These are phyloP conservation scores for Phalacrocorax pelagicus DNA, from an alignment of 2,113 vertebrate species.

Conservation along the genomic window DNA sequence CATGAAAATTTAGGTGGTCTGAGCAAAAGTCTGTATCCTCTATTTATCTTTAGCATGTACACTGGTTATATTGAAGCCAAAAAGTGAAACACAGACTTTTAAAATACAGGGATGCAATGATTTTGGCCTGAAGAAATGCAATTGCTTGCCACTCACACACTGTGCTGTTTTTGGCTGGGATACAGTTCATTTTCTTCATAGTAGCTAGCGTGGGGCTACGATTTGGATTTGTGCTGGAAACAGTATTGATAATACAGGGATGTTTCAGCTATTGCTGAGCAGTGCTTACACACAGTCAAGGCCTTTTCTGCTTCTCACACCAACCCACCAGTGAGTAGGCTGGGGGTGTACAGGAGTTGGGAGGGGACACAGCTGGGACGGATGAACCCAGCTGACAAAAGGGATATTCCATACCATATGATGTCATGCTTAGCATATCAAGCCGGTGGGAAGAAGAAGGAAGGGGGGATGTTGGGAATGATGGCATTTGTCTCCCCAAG, in stretches of 20 bases:
- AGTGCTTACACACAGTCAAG: too few species aligned
- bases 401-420: background rate
- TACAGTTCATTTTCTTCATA: too few species aligned
- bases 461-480: background rate
- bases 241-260: too few species aligned
- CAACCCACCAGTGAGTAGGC: too few species aligned
- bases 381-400: background rate
- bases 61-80: background rate
- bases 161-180: too few species aligned
- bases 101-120: background rate
- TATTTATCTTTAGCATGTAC: background rate
- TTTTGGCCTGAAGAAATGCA: background rate
- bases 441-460: background rate
- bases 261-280: too few species aligned
- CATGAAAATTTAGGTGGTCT: background rate
- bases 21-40: background rate
- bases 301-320: too few species aligned
- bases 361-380: background rate
- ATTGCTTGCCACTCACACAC: background rate
- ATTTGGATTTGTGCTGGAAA: too few species aligned
- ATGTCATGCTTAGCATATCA: background rate
- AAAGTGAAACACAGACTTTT: background rate
- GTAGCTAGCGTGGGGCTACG: too few species aligned
- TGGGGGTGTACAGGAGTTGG: too few species aligned
- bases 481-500: background rate